Evolutionary conservation across 2,113 vertebrate species (phyloP).

Genomic region (Aldabrachelys gigantea): DNA sequence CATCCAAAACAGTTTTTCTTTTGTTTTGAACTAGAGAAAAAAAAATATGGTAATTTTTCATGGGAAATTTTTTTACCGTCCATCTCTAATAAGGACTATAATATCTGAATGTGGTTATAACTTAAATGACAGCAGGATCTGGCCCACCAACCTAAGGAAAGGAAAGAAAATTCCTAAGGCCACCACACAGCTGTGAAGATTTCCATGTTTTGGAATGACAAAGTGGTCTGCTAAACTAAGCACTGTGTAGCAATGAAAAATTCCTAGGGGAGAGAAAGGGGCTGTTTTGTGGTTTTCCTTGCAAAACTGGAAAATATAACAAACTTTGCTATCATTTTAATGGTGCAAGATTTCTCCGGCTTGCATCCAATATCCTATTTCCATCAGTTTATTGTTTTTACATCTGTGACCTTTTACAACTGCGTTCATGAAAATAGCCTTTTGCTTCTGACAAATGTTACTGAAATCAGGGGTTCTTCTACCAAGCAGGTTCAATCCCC

Average conservation of each 20-base stretch:
- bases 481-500: not conserved
- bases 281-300: not conserved
- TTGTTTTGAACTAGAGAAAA: not conserved
- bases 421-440: not conserved
- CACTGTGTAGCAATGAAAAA: not conserved
- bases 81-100: no score
- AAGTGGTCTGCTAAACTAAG: not conserved
- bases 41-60: not conserved
- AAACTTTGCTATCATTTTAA: not conserved
- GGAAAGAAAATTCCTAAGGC: not conserved
- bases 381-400: not conserved
- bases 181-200: not conserved
- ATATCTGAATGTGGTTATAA: no score
- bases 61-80: not conserved
- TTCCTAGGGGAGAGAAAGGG: not conserved
- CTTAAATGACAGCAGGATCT: not conserved
- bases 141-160: not conserved
- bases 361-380: not conserved
- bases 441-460: not conserved
- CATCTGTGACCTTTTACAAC: not conserved
- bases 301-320: not conserved
- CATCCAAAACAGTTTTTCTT: not conserved
- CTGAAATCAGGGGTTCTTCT: not conserved
- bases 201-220: rapidly evolving
- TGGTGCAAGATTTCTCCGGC: not conserved